phyloP scores from a whole-genome alignment of 2,888 invertebrate genomes.

The Eumacrocentrus americanus region DNA sequence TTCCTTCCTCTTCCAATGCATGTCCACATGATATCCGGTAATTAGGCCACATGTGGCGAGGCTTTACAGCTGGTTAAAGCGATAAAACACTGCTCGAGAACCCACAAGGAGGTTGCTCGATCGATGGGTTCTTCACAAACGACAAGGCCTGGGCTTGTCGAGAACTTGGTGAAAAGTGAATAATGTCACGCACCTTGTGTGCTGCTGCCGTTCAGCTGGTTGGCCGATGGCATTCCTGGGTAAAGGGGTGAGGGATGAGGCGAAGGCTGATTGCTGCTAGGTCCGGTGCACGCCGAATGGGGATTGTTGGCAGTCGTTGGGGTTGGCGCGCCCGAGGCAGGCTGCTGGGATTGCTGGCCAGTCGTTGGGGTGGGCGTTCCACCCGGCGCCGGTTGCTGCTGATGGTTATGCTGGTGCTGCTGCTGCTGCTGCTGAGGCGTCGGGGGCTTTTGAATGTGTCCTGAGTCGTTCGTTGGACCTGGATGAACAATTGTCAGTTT shows the following conservation, averaged over 20 bases:
- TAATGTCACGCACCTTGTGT: constrained; percentile 52
- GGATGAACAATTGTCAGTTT: background rate
- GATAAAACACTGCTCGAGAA: too few species aligned
- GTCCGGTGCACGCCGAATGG: constrained; percentile 49
- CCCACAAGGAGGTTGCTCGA: too few species aligned
- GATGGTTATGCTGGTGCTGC: constrained; percentile 68
- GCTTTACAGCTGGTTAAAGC: background rate
- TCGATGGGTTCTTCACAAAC: too few species aligned
- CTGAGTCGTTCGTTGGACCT: constrained; percentile 24
- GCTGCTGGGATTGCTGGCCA: constrained; percentile 42
- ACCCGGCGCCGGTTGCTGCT: constrained; percentile 44
- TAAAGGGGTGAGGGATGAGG: constrained; percentile 58
- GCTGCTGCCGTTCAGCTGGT: constrained; percentile 54
- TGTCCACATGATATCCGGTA: background rate
- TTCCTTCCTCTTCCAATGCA: too few species aligned
- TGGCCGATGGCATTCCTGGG: constrained; percentile 50
- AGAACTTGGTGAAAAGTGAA: constrained; percentile 15
- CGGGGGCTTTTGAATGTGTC: constrained; percentile 59
- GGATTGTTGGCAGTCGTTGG: constrained; percentile 50
- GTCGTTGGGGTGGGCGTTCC: constrained; percentile 54
- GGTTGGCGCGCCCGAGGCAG: constrained; percentile 11
- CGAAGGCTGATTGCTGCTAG: constrained; percentile 54
- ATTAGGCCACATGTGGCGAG: background rate
- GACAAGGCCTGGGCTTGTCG: too few species aligned
- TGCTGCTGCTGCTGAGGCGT: constrained; percentile 59